Percentiles rank a stretch among this genome's conserved stretches.
Conservation (phyloP, 2,888 invertebrate species). For the Sipha maydis region DNA sequence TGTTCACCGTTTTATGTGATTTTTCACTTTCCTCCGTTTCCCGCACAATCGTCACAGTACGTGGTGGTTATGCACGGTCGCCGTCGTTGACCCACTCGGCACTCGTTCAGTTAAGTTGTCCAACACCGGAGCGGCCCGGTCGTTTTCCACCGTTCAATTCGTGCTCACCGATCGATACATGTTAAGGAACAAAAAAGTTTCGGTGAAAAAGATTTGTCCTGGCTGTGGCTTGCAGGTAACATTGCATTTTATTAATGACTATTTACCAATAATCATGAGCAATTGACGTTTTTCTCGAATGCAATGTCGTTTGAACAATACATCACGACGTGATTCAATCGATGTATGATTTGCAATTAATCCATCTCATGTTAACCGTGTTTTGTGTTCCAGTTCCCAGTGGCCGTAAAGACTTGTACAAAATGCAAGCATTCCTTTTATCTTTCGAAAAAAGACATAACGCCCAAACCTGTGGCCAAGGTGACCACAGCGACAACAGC, state of each 20-base stretch:
- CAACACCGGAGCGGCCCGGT: not conserved
- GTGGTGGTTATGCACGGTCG: not conserved
- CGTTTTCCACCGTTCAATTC: not conserved
- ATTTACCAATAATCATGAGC: too few relatives aligned
- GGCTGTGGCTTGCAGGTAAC: constrained; percentile 60
- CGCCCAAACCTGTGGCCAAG: constrained; percentile 3
- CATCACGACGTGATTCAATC: not conserved
- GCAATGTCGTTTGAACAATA: too few relatives aligned
- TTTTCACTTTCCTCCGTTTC: not conserved
- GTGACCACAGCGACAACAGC: constrained; percentile 68
- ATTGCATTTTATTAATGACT: not conserved
- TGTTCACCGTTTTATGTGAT: too few relatives aligned
- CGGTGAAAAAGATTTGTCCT: constrained; percentile 58
- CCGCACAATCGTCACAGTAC: not conserved
- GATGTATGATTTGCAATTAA: not conserved
- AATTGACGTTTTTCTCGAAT: too few relatives aligned
- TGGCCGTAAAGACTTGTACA: constrained; percentile 84
- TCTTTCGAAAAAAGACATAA: constrained; percentile 70
- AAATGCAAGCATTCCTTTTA: constrained; percentile 83
- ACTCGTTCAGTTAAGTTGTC: not conserved
- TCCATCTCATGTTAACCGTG: constrained; percentile 59
- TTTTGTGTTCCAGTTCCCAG: constrained; percentile 75
- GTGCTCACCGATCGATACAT: constrained; percentile 37
- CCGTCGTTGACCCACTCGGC: not conserved
- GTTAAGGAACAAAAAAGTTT: constrained; percentile 57